A percentile compares a stretch with the other conserved stretches of the same genome.
Conservation (phyloP, 92 coral and sea anemone genomes). For the Porites divaricata region DNA sequence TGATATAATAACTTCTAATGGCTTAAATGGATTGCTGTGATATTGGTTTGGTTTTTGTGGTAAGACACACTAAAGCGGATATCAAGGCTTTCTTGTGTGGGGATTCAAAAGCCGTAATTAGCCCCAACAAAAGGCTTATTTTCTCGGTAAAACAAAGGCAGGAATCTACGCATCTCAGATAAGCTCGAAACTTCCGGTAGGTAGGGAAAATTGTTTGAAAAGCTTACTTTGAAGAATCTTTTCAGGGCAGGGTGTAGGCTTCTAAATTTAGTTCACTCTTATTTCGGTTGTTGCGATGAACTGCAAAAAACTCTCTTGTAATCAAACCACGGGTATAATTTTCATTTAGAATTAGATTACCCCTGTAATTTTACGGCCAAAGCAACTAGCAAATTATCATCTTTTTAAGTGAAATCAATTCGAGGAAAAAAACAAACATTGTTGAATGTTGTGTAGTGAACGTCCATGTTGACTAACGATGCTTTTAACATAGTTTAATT, state of each 20-base stretch:
- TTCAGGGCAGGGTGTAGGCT: slow-evolving; percentile 10
- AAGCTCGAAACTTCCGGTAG: slow-evolving; percentile 16
- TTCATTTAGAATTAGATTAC: not conserved
- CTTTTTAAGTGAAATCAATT: not conserved
- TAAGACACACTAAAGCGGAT: slow-evolving; percentile 25
- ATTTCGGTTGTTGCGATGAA: not conserved
- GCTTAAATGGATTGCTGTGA: slow-evolving; percentile 17
- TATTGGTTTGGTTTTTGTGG: slow-evolving; percentile 10
- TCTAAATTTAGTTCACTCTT: not conserved
- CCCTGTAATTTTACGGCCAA: not conserved
- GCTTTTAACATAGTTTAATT: slow-evolving; percentile 32
- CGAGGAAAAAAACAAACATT: not conserved
- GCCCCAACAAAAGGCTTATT: slow-evolving; percentile 7
- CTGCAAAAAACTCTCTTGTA: not conserved
- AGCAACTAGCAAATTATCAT: not conserved
- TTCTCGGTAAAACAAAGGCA: slow-evolving; percentile 14
- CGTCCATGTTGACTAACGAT: slow-evolving; percentile 7
- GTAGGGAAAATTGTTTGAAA: slow-evolving; percentile 21
- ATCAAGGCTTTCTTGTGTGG: slow-evolving; percentile 10
- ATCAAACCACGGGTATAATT: not conserved
- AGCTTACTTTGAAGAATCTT: not conserved
- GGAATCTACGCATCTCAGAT: not conserved
- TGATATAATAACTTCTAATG: slow-evolving; percentile 26
- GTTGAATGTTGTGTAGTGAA: not conserved
- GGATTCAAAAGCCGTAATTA: slow-evolving; percentile 26